Conservation (phyloP, 1,140 invertebrate species). For the Cyrtorhinus lividipennis region DNA sequence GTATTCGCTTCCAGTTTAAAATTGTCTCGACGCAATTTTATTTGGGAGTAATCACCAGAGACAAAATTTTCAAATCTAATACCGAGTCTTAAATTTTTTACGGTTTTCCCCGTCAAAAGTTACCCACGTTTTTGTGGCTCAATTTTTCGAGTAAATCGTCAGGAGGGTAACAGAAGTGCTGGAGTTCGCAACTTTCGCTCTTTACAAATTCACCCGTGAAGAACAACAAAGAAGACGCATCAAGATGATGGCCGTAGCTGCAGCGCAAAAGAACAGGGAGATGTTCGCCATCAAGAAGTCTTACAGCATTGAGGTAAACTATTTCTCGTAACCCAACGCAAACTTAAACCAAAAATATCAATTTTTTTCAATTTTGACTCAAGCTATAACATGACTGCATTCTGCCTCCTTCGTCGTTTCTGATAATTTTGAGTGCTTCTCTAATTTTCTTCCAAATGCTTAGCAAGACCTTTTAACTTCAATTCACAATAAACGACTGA, state of each 20-base stretch:
- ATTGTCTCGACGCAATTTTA: too few relatives aligned
- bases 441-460: too few relatives aligned
- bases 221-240: conserved; percentile 13
- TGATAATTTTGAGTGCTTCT: too few relatives aligned
- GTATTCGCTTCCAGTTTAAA: conserved; percentile 6
- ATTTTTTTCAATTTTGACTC: too few relatives aligned
- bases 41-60: background rate
- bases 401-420: too few relatives aligned
- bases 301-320: conserved; percentile 92
- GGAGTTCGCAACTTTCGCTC: conserved; percentile 25
- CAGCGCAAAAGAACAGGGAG: conserved; percentile 78
- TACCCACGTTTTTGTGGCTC: conserved; percentile 7
- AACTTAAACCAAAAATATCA: too few relatives aligned
- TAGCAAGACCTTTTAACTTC: too few relatives aligned
- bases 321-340: background rate
- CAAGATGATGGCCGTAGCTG: conserved; percentile 63
- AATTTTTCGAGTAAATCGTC: too few relatives aligned
- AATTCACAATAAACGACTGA: too few relatives aligned
- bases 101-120: too few relatives aligned
- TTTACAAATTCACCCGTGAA: conserved; percentile 16
- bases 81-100: too few relatives aligned
- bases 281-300: conserved; percentile 92
- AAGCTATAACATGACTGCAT: too few relatives aligned
- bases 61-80: background rate
- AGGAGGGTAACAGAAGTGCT: conserved; percentile 13